Percentiles rank a stretch among this genome's conserved stretches.
Conservation (phyloP, 2,113 vertebrate species). For the Onychostruthus taczanowskii region DNA sequence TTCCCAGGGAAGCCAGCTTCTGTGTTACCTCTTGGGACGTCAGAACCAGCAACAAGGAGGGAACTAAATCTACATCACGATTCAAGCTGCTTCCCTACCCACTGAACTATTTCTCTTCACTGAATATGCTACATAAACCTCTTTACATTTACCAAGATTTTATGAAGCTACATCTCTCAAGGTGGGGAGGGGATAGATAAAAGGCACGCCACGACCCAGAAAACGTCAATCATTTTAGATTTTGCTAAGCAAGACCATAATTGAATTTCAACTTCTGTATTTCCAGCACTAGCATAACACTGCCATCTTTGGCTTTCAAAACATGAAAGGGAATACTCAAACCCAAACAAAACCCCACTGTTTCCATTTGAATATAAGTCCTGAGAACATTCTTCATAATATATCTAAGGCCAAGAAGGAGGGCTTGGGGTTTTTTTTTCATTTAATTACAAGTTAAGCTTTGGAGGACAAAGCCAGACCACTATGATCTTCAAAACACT, state of each 20-base stretch:
- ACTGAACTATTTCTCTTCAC: not conserved
- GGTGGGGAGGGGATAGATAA: not conserved
- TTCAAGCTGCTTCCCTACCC: not conserved
- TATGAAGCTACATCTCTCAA: not conserved
- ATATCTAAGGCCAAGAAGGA: not conserved
- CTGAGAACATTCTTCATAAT: not conserved
- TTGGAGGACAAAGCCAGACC: constrained; percentile 11
- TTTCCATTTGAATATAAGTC: not conserved
- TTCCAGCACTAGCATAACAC: not conserved
- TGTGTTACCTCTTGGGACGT: constrained; percentile 48
- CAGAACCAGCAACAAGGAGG: not conserved
- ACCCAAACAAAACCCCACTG: not conserved
- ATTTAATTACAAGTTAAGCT: constrained; percentile 24
- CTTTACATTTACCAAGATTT: not conserved
- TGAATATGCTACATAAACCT: not conserved
- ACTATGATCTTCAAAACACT: not conserved
- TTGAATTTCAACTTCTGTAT: not conserved
- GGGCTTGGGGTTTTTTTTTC: not conserved
- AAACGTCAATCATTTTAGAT: not conserved
- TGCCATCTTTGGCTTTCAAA: constrained; percentile 15
- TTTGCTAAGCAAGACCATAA: not conserved
- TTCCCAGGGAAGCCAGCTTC: constrained; percentile 47
- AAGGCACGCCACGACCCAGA: not conserved
- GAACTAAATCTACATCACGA: not conserved
- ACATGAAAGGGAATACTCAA: constrained; percentile 9